phyloP scores from a whole-genome alignment of 2,113 vertebrate species.

The Pollimyrus isidori region DNA sequence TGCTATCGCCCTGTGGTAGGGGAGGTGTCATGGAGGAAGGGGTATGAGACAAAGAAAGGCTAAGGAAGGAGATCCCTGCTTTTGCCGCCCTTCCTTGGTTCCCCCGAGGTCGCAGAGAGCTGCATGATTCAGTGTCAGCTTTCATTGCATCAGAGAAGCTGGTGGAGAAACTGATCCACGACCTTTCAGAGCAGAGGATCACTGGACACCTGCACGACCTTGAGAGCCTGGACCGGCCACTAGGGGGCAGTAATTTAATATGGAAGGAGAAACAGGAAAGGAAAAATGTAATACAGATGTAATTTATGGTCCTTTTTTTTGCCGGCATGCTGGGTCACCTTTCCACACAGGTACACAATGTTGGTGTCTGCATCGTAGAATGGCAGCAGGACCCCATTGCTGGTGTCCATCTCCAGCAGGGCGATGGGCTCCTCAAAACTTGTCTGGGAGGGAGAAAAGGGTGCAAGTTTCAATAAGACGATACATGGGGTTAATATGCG shows the following conservation, averaged over 20 bases:
- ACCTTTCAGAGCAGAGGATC: not conserved
- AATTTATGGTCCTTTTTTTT: not conserved
- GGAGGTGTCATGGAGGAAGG: not conserved
- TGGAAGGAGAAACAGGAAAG: not conserved
- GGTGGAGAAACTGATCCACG: not conserved
- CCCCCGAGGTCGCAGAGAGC: not conserved
- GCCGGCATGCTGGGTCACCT: conserved; percentile 59
- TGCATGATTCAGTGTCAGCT: not conserved
- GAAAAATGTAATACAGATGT: not conserved
- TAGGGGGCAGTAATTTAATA: not conserved
- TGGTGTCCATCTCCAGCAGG: conserved; percentile 93
- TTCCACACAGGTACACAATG: conserved; percentile 91
- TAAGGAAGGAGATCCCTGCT: not conserved
- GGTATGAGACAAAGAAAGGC: not conserved
- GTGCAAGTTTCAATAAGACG: not conserved
- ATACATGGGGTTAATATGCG: not conserved
- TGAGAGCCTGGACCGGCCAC: not conserved
- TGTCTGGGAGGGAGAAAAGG: conserved; percentile 54
- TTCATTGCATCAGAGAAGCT: not conserved
- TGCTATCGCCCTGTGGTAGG: conserved; percentile 84
- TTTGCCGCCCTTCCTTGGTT: not conserved
- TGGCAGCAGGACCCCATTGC: conserved; percentile 88
- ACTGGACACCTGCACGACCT: not conserved
- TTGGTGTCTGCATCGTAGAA: conserved; percentile 90
- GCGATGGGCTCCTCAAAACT: conserved; percentile 94